These are phyloP conservation scores for Stomatorhinus ivindoensis DNA, from an alignment of 2,113 vertebrate genomes.

Conservation along the genomic window DNA sequence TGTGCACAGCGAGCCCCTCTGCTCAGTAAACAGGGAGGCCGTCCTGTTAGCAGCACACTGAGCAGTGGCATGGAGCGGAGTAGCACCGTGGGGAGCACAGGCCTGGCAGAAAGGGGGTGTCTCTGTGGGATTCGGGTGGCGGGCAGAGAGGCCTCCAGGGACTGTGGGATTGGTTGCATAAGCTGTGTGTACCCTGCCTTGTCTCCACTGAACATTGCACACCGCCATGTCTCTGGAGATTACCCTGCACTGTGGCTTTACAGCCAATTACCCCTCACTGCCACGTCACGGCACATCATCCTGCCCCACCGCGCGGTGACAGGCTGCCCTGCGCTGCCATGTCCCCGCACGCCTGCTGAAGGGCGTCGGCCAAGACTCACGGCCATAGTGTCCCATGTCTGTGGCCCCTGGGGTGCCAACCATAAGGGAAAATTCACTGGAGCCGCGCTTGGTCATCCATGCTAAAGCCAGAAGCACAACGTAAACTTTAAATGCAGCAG, in stretches of 20 bases:
- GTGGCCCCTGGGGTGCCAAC: not conserved
- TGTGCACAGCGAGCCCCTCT: not conserved
- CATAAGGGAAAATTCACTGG: not conserved
- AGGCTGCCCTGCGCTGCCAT: not conserved
- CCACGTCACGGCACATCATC: not conserved
- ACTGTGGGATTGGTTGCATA: not conserved
- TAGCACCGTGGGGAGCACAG: not conserved
- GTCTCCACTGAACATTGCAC: slow-evolving; percentile 19
- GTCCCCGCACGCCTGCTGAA: not conserved
- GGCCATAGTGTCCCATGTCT: not conserved
- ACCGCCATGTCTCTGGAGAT: slow-evolving; percentile 30
- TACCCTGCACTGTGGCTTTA: not conserved
- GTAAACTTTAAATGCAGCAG: not conserved
- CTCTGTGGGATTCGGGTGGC: not conserved
- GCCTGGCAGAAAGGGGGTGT: not conserved
- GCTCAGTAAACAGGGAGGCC: not conserved
- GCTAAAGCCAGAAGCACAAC: not conserved
- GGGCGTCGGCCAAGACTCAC: not conserved
- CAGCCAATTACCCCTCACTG: not conserved
- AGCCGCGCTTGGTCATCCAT: not conserved
- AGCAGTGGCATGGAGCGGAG: not conserved
- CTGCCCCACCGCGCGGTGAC: not conserved
- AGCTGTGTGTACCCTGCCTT: not conserved
- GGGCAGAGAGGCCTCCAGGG: not conserved
- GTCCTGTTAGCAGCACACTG: not conserved